Conservation (phyloP, 2,797 vertebrate genomes). For the Acanthurus lineatus region DNA sequence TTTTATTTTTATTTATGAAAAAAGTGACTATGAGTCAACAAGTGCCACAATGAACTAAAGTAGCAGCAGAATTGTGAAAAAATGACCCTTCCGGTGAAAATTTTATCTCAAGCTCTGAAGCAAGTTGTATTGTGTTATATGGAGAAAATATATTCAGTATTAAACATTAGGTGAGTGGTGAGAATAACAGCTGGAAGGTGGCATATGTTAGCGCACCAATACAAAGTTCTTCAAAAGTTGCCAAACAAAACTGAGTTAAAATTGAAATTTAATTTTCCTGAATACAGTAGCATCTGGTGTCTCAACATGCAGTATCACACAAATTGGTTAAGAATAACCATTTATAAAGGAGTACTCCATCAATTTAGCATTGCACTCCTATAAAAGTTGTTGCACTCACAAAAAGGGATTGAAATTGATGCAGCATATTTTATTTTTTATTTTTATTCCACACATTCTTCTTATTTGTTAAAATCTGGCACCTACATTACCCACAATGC, state of each 20-base stretch:
- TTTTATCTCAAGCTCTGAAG: not conserved
- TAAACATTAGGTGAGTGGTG: conserved; percentile 24
- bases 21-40: conserved; percentile 17
- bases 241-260: conserved; percentile 26
- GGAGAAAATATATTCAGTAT: conserved; percentile 41
- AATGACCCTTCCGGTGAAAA: conserved; percentile 1
- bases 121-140: conserved; percentile 40
- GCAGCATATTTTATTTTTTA: not conserved
- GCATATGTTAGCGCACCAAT: conserved; percentile 3
- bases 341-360: conserved; percentile 23
- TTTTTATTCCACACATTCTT: conserved; percentile 12
- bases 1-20: conserved; percentile 26
- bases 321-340: conserved; percentile 3
- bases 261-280: conserved; percentile 47
- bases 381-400: not conserved
- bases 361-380: conserved; percentile 1
- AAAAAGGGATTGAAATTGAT: not conserved
- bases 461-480: conserved; percentile 18
- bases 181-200: conserved; percentile 4
- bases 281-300: conserved; percentile 46
- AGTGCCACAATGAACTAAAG: conserved; percentile 25
- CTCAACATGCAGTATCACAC: conserved; percentile 18
- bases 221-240: conserved; percentile 46
- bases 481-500: conserved; percentile 24
- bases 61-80: conserved; percentile 9